Evolutionary conservation across 2,888 invertebrate species (phyloP).

Genomic region (Eulithis testata): DNA sequence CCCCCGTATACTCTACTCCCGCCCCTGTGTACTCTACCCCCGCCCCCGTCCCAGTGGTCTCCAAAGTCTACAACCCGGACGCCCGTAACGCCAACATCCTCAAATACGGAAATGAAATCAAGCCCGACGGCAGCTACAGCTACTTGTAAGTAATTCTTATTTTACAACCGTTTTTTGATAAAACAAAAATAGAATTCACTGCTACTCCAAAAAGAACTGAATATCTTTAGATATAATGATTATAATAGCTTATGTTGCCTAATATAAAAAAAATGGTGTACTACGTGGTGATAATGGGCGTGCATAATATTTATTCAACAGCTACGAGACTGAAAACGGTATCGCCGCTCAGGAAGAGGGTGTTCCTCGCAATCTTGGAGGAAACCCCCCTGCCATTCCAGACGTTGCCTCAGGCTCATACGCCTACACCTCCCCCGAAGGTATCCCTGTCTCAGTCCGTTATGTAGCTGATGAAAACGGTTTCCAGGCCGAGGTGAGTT

Average conservation of each 20-base stretch:
- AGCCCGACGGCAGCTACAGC: constrained; percentile 81
- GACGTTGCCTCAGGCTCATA: constrained; percentile 81
- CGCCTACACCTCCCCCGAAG: constrained; percentile 85
- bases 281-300: neutral
- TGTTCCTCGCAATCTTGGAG: constrained; percentile 75
- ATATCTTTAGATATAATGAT: too few relatives aligned
- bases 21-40: constrained; percentile 20
- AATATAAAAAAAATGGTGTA: too few relatives aligned
- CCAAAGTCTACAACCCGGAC: constrained; percentile 40
- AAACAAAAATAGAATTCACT: too few relatives aligned
- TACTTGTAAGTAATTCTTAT: constrained; percentile 73
- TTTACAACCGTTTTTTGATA: neutral
- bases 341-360: constrained; percentile 86
- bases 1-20: too few relatives aligned
- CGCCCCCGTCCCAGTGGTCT: constrained; percentile 21
- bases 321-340: constrained; percentile 86
- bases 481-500: constrained; percentile 84
- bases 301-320: constrained; percentile 45
- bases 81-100: constrained; percentile 61
- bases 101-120: constrained; percentile 71
- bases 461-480: constrained; percentile 89
- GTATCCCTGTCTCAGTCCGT: constrained; percentile 78
- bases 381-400: constrained; percentile 60
- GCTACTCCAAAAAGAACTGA: too few relatives aligned
- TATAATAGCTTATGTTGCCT: too few relatives aligned